Evolutionary conservation across 2,888 invertebrate genomes (phyloP).

Genomic region (Dione juno): DNA sequence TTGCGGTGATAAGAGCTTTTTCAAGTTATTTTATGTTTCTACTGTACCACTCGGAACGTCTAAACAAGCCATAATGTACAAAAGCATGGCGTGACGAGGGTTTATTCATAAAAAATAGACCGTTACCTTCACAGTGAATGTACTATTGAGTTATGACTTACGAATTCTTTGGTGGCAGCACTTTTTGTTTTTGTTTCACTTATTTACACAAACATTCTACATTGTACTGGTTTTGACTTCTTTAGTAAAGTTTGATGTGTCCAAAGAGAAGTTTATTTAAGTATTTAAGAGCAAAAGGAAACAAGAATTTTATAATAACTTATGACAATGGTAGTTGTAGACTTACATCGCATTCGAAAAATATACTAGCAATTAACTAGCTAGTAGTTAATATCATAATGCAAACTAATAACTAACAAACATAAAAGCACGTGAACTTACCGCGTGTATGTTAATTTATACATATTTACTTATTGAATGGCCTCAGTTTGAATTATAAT

Average conservation of each 20-base stretch:
- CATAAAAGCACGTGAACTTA: no score
- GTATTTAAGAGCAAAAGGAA: no score
- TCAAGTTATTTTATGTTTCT: conserved; percentile 19
- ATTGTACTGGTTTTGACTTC: conserved; percentile 4
- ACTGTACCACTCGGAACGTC: conserved; percentile 19
- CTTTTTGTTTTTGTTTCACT: conserved; percentile 33
- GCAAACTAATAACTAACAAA: no score
- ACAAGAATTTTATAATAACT: no score
- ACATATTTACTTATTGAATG: no score
- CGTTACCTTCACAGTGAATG: conserved; percentile 38
- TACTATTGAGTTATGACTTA: conserved; percentile 39
- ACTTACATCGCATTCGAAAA: no score
- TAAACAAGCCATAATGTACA: conserved; percentile 41
- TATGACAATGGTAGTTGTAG: no score
- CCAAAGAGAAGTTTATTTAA: not conserved
- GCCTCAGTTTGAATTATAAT: no score
- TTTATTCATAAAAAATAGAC: conserved; percentile 45
- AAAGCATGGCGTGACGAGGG: conserved; percentile 44
- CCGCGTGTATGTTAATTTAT: no score
- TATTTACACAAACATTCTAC: conserved; percentile 18
- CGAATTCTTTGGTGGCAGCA: conserved; percentile 29
- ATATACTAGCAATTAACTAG: no score
- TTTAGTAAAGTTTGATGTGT: not conserved
- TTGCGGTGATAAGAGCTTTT: conserved; percentile 25
- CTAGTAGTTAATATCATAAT: no score